phyloP scores from a whole-genome alignment of 2,888 invertebrate species.

The Ophion slaviceki region DNA sequence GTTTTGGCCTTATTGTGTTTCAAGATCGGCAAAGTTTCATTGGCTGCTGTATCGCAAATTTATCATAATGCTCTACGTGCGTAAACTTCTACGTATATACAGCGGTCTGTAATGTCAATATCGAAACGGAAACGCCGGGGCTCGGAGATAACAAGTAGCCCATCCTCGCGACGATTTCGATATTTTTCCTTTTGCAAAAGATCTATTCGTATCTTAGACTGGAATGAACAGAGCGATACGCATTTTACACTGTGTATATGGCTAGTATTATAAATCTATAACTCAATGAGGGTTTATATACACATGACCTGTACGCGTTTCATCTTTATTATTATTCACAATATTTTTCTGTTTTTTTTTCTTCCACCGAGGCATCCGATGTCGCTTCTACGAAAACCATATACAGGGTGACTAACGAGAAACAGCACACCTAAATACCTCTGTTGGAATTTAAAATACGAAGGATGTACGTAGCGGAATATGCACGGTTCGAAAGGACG shows the following conservation, averaged over 20 bases:
- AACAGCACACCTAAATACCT: too few species aligned
- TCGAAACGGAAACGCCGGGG: not conserved
- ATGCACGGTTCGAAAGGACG: too few species aligned
- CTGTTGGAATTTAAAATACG: too few species aligned
- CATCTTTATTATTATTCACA: constrained; percentile 40
- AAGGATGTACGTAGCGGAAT: too few species aligned
- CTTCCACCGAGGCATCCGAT: too few species aligned
- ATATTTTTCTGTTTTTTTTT: constrained; percentile 5
- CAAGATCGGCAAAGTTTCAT: not conserved
- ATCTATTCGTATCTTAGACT: constrained; percentile 35
- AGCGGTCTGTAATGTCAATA: not conserved
- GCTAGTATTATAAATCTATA: constrained; percentile 41
- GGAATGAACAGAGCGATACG: constrained; percentile 53
- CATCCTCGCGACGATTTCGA: constrained; percentile 15
- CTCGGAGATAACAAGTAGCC: constrained; percentile 27
- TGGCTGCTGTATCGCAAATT: not conserved
- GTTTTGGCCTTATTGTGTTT: not conserved
- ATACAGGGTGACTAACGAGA: too few species aligned
- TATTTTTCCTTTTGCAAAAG: constrained; percentile 37
- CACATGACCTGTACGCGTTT: constrained; percentile 40
- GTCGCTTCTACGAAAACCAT: too few species aligned
- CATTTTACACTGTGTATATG: constrained; percentile 51
- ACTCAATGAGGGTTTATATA: constrained; percentile 57
- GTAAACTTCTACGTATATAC: constrained; percentile 19
- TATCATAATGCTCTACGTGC: constrained; percentile 2